These are phyloP conservation scores for Enteromius treurensis DNA, from an alignment of 2,797 vertebrate species.

Conservation along the genomic window DNA sequence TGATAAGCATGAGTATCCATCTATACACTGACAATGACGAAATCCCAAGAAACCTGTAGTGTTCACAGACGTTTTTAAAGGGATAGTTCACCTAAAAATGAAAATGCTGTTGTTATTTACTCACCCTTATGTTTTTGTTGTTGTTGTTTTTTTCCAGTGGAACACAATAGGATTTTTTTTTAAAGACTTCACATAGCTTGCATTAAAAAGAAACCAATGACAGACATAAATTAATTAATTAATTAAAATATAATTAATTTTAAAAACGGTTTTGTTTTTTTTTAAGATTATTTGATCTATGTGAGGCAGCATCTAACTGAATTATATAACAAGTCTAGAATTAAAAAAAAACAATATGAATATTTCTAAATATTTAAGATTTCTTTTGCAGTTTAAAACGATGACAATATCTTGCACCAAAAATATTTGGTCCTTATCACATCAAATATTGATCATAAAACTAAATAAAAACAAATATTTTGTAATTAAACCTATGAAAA, in stretches of 20 bases:
- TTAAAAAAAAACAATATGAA: no score
- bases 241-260: no score
- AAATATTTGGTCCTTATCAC: neutral
- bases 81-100: neutral
- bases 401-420: no score
- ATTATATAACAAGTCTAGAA: neutral
- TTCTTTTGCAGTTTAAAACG: no score
- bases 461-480: no score
- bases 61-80: neutral
- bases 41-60: slow-evolving; percentile 10
- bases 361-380: no score
- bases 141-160: neutral
- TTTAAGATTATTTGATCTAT: no score
- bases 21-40: neutral
- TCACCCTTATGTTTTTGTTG: neutral
- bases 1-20: slow-evolving; percentile 11
- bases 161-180: neutral
- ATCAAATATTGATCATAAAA: neutral
- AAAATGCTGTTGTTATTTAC: neutral
- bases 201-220: neutral
- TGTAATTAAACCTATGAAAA: neutral
- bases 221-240: neutral
- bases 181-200: neutral
- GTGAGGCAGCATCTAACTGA: neutral
- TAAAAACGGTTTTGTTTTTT: no score